Base-by-base conservation (phyloP, 2,113 vertebrate species). In the Melanotaenia duboulayi region DNA sequence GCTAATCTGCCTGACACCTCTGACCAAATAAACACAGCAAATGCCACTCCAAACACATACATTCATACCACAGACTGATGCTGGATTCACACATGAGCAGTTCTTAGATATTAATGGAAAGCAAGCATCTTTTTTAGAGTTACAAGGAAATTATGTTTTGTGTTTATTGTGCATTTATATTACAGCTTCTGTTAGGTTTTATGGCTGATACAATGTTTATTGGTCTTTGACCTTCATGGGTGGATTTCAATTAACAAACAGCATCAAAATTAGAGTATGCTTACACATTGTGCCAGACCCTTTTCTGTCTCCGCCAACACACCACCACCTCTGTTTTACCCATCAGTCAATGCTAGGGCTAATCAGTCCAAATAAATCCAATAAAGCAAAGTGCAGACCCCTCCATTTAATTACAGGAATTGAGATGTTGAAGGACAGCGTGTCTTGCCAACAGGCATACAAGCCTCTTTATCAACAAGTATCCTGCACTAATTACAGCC, bases 391-490 rank as follows among this genome's bases (percentile, higher is more conserved):
- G 85, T 11, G 75, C 89, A 92, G 88, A 87, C 84, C 79, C 64
- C 40, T 69, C 69, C 79, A 89, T 91, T 92, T 89, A 91, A 91
- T 92, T 89, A 87, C 87, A 80, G 74, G 83, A 91, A 89, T 83
- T 80, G 83, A 75, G 81, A 84, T 82, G 55, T 78, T 16, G 65
- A 82, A 85, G 77, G 59, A 60, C 65, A 76, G 54, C 5, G 9
- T 59, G 28, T 71, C 58, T 68, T 74, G 76, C 71, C 80, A 86
- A 65, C 58, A 72, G 74, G 81, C 70, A 92, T 81, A 90, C 84
- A 78, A 74, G 72, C 40, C 55, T 59, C 86, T 87, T 87, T 90
- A 88, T 90, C 24, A 66, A 80, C 55, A 46, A 66, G 68, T 76
- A 70, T 25, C 56, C 65, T 75, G 48, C 24, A 78, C 88, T 90